phyloP scores from a whole-genome alignment of 2,888 invertebrate species.

The Trichogramma evanescens region DNA sequence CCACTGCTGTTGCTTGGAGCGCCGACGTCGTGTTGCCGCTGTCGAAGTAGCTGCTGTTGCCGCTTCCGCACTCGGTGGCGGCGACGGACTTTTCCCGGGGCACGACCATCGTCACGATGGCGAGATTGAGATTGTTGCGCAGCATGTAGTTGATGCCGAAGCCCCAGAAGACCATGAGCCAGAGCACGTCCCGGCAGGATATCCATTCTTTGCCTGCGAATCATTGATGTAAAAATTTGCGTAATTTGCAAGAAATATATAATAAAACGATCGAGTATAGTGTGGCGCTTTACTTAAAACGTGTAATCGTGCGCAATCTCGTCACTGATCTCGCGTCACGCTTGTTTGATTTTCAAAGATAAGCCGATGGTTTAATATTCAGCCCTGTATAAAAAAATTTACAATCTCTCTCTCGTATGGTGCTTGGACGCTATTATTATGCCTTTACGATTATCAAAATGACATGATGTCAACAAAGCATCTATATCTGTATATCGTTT shows the following conservation, averaged over 20 bases:
- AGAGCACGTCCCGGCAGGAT: conserved; percentile 50
- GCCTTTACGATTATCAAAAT: no score
- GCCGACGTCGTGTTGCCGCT: neutral
- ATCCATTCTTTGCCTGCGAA: conserved; percentile 32
- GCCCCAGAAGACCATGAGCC: conserved; percentile 59
- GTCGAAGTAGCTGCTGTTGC: conserved; percentile 32
- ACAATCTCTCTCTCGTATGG: no score
- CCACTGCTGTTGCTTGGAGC: neutral
- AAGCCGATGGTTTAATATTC: no score
- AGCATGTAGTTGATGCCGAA: conserved; percentile 66
- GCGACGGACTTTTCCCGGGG: conserved; percentile 29
- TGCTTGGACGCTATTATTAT: no score
- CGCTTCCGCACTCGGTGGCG: conserved; percentile 31
- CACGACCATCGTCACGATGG: conserved; percentile 60
- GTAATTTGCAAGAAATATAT: neutral
- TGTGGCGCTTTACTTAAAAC: no score
- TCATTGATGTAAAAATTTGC: conserved; percentile 1
- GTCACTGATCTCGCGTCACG: no score
- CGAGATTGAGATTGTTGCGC: conserved; percentile 60
- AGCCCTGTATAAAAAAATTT: no score
- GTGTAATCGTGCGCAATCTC: no score
- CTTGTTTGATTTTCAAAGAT: no score
- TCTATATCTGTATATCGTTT: no score
- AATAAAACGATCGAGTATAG: no score
- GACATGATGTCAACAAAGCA: no score